phyloP scores from a whole-genome alignment of 2,888 invertebrate genomes.

The Acronicta leporina region DNA sequence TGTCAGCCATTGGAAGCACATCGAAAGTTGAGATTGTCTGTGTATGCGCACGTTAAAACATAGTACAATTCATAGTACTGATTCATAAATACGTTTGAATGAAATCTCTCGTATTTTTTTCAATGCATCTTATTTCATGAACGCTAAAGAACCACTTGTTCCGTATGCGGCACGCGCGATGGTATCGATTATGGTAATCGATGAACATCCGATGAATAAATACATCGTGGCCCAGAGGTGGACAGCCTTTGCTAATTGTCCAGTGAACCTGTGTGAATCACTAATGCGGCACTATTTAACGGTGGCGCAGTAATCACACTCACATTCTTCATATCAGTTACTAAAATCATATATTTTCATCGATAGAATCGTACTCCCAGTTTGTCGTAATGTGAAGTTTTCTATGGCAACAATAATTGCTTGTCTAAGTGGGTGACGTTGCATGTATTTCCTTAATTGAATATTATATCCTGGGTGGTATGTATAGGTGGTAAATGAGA shows the following conservation, averaged over 20 bases:
- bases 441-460: constrained; percentile 33
- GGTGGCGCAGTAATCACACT: constrained; percentile 68
- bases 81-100: constrained; percentile 47
- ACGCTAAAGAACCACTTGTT: constrained; percentile 72
- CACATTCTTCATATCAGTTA: constrained; percentile 67
- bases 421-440: constrained; percentile 12
- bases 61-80: constrained; percentile 14
- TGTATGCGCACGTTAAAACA: constrained; percentile 14
- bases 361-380: constrained; percentile 7
- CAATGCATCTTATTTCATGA: constrained; percentile 77
- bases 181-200: constrained; percentile 88
- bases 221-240: constrained; percentile 85
- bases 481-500: constrained; percentile 42
- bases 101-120: constrained; percentile 56
- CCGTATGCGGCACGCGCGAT: constrained; percentile 85
- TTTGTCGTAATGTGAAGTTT: constrained; percentile 1
- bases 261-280: constrained; percentile 86
- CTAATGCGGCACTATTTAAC: constrained; percentile 80
- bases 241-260: constrained; percentile 89
- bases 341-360: constrained; percentile 43
- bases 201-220: constrained; percentile 88
- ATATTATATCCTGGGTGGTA: constrained; percentile 34
- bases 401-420: constrained; percentile 30
- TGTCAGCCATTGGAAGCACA: not conserved
- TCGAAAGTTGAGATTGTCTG: not conserved